These are phyloP conservation scores for Neofelis nebulosa DNA, from an alignment of 2,113 vertebrate species.

Conservation along the genomic window DNA sequence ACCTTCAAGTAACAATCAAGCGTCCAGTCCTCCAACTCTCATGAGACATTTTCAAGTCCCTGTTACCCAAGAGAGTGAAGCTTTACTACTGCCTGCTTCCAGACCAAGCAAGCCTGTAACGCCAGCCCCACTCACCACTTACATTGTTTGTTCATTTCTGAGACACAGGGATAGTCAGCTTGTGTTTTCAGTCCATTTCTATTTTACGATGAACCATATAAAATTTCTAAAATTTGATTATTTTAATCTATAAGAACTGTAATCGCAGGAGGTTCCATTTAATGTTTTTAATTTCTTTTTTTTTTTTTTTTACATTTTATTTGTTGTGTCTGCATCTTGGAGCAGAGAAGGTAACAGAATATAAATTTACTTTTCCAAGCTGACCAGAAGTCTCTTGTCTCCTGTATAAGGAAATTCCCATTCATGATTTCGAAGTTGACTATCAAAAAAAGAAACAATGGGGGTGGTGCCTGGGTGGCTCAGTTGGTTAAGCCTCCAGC, in stretches of 20 bases:
- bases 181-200: not conserved
- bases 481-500: no score
- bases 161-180: not conserved
- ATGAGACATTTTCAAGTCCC: not conserved
- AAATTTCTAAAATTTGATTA: slow-evolving; percentile 20
- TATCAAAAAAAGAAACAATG: slow-evolving; percentile 17
- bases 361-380: not conserved
- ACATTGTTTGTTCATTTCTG: not conserved
- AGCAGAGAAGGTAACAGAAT: not conserved
- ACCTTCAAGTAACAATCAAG: not conserved
- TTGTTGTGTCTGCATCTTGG: not conserved
- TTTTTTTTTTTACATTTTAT: not conserved
- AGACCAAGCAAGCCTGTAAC: not conserved
- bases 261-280: not conserved
- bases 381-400: slow-evolving; percentile 11
- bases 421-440: not conserved
- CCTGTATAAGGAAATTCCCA: slow-evolving; percentile 18
- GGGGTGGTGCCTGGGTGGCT: not conserved
- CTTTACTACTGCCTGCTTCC: not conserved
- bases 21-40: not conserved
- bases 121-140: not conserved
- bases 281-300: not conserved
- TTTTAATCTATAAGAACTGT: not conserved
- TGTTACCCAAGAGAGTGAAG: not conserved
- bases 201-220: not conserved